phyloP scores from a whole-genome alignment of 2,888 invertebrate species.

The Cerceris rybyensis region DNA sequence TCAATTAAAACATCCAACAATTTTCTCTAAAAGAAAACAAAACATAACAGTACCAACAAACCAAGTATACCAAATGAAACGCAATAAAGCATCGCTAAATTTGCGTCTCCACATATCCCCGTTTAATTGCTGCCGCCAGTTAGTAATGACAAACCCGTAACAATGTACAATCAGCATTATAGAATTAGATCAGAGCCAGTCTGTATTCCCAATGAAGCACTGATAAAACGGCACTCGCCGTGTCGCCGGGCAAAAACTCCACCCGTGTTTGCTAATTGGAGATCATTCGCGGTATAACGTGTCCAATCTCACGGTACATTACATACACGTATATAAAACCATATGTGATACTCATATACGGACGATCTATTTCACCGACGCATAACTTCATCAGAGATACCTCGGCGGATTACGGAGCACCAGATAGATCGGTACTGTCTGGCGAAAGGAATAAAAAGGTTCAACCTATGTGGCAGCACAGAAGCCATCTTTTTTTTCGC shows the following conservation, averaged over 20 bases:
- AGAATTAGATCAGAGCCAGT: background rate
- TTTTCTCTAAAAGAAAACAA: too few species aligned
- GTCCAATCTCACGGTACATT: constrained; percentile 3
- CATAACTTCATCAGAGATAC: background rate
- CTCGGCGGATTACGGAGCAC: constrained; percentile 6
- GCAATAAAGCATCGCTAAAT: too few species aligned
- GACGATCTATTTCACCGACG: too few species aligned
- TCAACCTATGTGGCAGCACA: constrained; percentile 6
- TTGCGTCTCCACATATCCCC: too few species aligned
- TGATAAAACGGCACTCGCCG: constrained; percentile 13
- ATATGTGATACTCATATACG: too few species aligned
- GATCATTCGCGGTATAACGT: background rate
- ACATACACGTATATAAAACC: background rate
- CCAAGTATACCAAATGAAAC: too few species aligned
- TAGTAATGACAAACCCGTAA: constrained; percentile 7
- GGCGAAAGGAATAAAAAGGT: constrained; percentile 16
- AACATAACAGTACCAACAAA: too few species aligned
- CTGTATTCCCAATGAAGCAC: background rate
- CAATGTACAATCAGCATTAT: constrained; percentile 6
- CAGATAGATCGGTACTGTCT: constrained; percentile 1
- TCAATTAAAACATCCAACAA: too few species aligned
- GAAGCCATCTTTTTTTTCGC: constrained; percentile 7
- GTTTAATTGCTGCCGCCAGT: constrained; percentile 19
- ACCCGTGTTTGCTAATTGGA: constrained; percentile 6
- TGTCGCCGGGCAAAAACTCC: background rate